phyloP scores from a whole-genome alignment of 2,113 vertebrate species.

The Misgurnus mizolepis region DNA sequence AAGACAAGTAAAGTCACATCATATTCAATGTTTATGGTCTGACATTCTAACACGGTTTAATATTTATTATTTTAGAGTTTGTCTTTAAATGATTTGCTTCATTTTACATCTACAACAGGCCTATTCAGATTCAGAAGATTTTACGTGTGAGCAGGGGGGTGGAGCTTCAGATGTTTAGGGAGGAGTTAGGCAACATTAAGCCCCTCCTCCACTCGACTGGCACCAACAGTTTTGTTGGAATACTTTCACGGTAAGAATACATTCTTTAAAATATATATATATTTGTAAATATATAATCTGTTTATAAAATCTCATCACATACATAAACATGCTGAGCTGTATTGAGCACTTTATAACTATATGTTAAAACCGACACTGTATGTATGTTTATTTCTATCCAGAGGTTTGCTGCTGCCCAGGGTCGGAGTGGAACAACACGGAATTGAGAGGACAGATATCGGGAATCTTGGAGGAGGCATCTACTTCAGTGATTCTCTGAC shows the following conservation, averaged over 20 bases:
- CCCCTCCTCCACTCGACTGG: slow-evolving; percentile 79
- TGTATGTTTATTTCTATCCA: slow-evolving; percentile 52
- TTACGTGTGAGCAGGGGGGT: slow-evolving; percentile 73
- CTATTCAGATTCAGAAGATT: slow-evolving; percentile 73
- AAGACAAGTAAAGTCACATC: slow-evolving; percentile 52
- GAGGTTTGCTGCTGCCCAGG: slow-evolving; percentile 83
- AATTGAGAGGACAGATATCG: slow-evolving; percentile 79
- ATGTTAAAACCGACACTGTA: background rate
- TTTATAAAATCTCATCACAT: too few species aligned
- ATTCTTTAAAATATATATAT: background rate
- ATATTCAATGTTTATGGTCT: background rate
- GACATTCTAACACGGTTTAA: background rate
- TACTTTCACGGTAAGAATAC: slow-evolving; percentile 82
- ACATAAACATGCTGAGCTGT: too few species aligned
- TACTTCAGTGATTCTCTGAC: slow-evolving; percentile 83
- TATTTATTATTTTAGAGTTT: background rate
- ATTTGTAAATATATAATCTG: background rate
- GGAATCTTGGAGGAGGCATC: slow-evolving; percentile 85
- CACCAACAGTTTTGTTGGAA: slow-evolving; percentile 81
- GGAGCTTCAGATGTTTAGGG: slow-evolving; percentile 77
- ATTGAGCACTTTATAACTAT: too few species aligned
- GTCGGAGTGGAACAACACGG: slow-evolving; percentile 79
- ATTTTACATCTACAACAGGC: slow-evolving; percentile 29
- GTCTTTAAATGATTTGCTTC: background rate
- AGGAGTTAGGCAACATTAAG: slow-evolving; percentile 75